Evolutionary conservation across 1,140 invertebrate species (phyloP).

Genomic region (Mamestra configurata): DNA sequence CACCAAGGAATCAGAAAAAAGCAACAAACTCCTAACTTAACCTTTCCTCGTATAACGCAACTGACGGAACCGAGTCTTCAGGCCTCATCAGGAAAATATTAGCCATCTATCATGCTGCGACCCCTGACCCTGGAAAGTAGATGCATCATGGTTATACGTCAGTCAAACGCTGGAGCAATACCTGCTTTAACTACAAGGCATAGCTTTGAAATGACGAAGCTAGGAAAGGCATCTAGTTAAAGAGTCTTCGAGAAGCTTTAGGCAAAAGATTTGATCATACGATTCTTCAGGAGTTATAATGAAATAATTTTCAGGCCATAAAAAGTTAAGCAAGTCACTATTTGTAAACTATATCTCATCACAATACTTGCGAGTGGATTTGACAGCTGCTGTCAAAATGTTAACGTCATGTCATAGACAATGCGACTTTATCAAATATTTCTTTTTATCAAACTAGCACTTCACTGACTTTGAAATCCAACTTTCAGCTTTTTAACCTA

Average conservation of each 20-base stretch:
- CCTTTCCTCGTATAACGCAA: neutral
- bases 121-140: neutral
- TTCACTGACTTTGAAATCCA: too few relatives aligned
- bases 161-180: neutral
- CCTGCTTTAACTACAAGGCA: neutral
- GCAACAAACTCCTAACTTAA: neutral
- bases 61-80: conserved; percentile 10
- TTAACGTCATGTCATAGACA: neutral
- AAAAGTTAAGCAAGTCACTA: neutral
- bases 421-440: too few relatives aligned
- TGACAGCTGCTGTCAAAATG: neutral
- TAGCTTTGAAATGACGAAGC: neutral
- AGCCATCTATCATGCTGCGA: conserved; percentile 6
- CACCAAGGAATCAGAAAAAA: neutral
- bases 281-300: too few relatives aligned
- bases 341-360: neutral
- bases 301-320: too few relatives aligned
- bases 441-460: too few relatives aligned
- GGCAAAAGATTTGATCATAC: too few relatives aligned
- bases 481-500: too few relatives aligned
- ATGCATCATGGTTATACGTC: conserved; percentile 15
- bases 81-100: conserved; percentile 2
- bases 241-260: too few relatives aligned
- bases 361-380: neutral
- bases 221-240: neutral